A percentile compares a stretch with the other conserved stretches of the same genome.
phyloP scores from a whole-genome alignment of 2,113 vertebrate species.

The Malurus alboscapulatus region DNA sequence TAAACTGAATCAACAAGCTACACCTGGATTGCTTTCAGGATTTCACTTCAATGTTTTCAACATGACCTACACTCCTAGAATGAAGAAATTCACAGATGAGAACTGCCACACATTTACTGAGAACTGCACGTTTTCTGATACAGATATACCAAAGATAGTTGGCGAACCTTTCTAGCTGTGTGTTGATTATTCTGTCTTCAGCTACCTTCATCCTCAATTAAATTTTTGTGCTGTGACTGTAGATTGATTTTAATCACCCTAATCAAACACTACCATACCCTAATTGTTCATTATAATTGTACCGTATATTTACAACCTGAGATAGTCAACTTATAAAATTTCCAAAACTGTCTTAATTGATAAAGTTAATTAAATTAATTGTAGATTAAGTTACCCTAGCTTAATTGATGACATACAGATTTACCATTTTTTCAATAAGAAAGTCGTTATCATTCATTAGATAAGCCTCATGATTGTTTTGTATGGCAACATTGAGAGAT shows the following conservation, averaged over 20 bases:
- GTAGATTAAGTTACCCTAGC: slow-evolving; percentile 29
- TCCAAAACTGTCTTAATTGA: slow-evolving; percentile 34
- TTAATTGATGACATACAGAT: background rate
- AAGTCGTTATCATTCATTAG: slow-evolving; percentile 37
- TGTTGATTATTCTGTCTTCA: background rate
- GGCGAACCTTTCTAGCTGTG: background rate
- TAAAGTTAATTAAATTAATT: slow-evolving; percentile 57
- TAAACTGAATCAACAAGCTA: background rate
- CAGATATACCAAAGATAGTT: background rate
- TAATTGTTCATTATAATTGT: slow-evolving; percentile 30
- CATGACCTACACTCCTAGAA: background rate
- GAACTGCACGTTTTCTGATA: background rate
- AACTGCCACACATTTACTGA: background rate
- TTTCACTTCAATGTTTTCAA: background rate
- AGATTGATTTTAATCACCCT: slow-evolving; percentile 36
- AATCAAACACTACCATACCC: background rate
- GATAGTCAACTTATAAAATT: slow-evolving; percentile 25
- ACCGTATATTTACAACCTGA: background rate
- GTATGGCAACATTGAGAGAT: background rate
- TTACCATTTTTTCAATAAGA: slow-evolving; percentile 16
- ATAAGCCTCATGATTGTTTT: slow-evolving; percentile 15
- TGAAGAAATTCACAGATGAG: background rate
- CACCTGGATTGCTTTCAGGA: background rate
- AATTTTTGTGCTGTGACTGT: background rate
- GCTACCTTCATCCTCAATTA: slow-evolving; percentile 1